Conservation (phyloP, 1,140 invertebrate genomes). For the Steinernema feltiae region DNA sequence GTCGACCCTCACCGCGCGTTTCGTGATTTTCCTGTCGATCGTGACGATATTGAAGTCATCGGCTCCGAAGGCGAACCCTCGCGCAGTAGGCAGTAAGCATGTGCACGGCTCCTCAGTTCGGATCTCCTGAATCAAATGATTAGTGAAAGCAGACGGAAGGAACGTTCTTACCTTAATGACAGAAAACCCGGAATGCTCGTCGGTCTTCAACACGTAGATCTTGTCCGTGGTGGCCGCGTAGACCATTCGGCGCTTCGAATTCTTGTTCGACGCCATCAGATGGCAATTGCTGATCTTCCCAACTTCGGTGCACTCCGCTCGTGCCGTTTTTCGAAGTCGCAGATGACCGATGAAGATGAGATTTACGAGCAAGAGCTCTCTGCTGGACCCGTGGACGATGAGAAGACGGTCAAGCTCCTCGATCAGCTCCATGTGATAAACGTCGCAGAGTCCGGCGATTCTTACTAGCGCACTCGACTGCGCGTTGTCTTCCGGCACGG, state of each 20-base stretch:
- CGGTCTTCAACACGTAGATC: neutral
- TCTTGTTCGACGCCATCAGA: neutral
- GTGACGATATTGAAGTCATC: conserved; percentile 9
- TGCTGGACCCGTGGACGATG: neutral
- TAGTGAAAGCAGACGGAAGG: too few species aligned
- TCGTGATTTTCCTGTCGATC: neutral
- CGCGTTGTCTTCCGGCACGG: neutral
- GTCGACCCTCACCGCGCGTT: neutral
- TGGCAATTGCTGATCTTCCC: neutral
- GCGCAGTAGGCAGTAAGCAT: neutral
- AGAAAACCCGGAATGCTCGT: too few species aligned
- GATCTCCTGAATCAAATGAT: too few species aligned
- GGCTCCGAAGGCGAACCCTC: neutral
- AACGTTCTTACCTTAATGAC: too few species aligned
- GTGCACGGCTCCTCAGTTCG: neutral
- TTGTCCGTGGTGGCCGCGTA: neutral
- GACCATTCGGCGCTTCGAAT: neutral
- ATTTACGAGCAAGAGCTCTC: neutral
- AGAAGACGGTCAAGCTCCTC: neutral
- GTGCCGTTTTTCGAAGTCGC: neutral
- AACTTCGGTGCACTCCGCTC: neutral
- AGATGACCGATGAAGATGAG: conserved; percentile 10
- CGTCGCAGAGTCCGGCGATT: neutral
- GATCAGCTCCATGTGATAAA: conserved; percentile 1
- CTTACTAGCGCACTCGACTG: neutral